Evolutionary conservation across 2,888 invertebrate genomes (phyloP), one percentile per base, ranked within the genome.

Genomic region (Stomorhina lunata): DNA sequence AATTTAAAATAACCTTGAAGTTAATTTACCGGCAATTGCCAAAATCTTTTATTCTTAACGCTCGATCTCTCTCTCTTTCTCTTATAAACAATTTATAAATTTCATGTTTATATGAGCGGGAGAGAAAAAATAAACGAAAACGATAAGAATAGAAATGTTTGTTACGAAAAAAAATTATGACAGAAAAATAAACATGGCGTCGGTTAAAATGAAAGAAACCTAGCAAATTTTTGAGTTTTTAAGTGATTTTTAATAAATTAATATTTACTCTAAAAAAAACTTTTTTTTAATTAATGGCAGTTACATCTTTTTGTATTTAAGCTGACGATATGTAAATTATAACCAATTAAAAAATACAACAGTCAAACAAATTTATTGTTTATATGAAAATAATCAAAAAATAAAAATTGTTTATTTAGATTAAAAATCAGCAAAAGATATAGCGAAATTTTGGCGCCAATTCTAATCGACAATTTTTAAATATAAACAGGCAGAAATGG

Each of bases 21-120:
- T 53, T 65, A 59, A 66, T 66, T 76, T 76, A 61, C 65, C 71
- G 59, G 65, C 76, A 81, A 76, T 66, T 81, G 81, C 76, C 76
- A 81, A 81, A 80, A 63, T n/a, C 17, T 27, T 40, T n/a, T 25
- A 27, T 45, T 12, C 17, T 15, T 27, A n/a, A n/a, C n/a, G n/a
- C n/a, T 25, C 3, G 20, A 12, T 37, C n/a, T 57, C 12, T n/a
- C 48, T 45, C 25, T 68, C 1, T 7, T 50, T 29, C 7, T 53
- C 22, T 29, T 25, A 40, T 37, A 22, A 40, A 45, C 22, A 9
- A 15, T 25, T 2, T 37, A 12, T 3, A 17, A 17, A 17, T 20
- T 17, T 48, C 1, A 20, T n/a, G n/a, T n/a, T 27, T 9, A 6
- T n/a, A 53, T 12, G 53, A 27, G 25, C 9, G 4, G 9, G 4